Percentiles rank a stretch among this genome's conserved stretches.
These are phyloP conservation scores for Ctenopoma kingsleyae DNA, from an alignment of 2,797 vertebrate genomes.

Conservation along the genomic window DNA sequence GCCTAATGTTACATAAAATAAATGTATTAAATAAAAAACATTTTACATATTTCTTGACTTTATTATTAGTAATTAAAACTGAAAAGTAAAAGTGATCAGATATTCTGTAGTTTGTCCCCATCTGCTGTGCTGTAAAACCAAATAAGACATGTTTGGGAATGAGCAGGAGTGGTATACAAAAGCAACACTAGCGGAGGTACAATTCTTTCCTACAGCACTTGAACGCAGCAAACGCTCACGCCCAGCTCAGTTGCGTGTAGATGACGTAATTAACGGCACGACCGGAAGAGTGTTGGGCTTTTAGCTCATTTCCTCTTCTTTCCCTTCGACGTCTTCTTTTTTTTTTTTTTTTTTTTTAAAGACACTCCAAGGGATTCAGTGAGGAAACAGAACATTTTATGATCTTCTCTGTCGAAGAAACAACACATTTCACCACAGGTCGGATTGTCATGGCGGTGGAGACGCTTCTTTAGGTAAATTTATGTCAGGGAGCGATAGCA, in stretches of 20 bases:
- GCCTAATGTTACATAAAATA: too few species aligned
- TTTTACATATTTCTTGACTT: too few species aligned
- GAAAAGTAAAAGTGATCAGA: too few species aligned
- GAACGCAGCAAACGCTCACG: slow-evolving; percentile 23
- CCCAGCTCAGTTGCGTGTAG: background rate
- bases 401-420: background rate
- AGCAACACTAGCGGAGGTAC: too few species aligned
- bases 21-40: too few species aligned
- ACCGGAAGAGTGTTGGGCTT: slow-evolving; percentile 43
- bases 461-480: slow-evolving; percentile 19
- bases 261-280: slow-evolving; percentile 30
- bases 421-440: fast-evolving
- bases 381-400: background rate
- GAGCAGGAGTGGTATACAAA: too few species aligned
- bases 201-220: background rate
- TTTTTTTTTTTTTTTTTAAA: background rate
- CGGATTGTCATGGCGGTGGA: slow-evolving; percentile 10
- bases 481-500: background rate
- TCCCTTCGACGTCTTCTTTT: background rate
- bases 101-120: too few species aligned
- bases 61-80: too few species aligned
- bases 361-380: background rate
- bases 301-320: slow-evolving; percentile 22
- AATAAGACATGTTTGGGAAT: too few species aligned
- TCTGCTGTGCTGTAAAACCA: too few species aligned